phyloP scores from a whole-genome alignment of 2,888 invertebrate species.

The Sympetrum striolatum region DNA sequence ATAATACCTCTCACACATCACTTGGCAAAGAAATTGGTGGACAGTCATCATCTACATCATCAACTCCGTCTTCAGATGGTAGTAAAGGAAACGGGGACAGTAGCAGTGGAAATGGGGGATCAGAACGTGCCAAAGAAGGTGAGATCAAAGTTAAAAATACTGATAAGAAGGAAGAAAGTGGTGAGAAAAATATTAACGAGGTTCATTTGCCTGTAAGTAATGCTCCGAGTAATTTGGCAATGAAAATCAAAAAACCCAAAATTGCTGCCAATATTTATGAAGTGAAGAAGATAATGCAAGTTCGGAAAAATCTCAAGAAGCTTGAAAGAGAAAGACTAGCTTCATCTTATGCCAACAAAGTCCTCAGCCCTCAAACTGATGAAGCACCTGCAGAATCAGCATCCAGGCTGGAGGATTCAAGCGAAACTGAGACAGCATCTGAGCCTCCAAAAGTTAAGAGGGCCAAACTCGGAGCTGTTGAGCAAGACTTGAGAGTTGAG shows the following conservation, averaged over 20 bases:
- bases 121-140: constrained; percentile 55
- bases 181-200: constrained; percentile 58
- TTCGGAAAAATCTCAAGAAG: constrained; percentile 69
- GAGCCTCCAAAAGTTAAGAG: background rate
- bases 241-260: constrained; percentile 69
- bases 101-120: background rate
- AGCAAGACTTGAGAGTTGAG: constrained; percentile 26
- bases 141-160: constrained; percentile 51
- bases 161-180: constrained; percentile 45
- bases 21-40: background rate
- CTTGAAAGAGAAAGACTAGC: constrained; percentile 63
- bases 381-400: background rate
- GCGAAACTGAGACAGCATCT: background rate
- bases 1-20: background rate
- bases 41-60: constrained; percentile 26
- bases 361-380: background rate
- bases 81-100: background rate
- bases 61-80: background rate
- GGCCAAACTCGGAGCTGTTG: background rate
- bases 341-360: background rate
- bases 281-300: constrained; percentile 71
- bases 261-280: constrained; percentile 73
- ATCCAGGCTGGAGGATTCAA: background rate
- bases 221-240: constrained; percentile 55
- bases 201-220: background rate